phyloP scores from a whole-genome alignment of 1,140 invertebrate species.

The Cydia strobilella region DNA sequence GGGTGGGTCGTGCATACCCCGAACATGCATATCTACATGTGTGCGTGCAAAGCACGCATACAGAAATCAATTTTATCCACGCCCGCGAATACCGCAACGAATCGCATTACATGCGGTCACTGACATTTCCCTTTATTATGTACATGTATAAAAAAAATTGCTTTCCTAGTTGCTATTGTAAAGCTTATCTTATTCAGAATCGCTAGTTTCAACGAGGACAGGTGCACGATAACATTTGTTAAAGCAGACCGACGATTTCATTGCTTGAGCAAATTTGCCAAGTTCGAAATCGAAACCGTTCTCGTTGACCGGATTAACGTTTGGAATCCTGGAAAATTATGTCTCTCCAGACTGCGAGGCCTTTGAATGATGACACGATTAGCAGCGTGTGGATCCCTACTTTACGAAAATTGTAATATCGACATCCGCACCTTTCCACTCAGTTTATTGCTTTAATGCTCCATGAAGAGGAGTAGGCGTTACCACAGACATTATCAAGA shows the following conservation, averaged over 20 bases:
- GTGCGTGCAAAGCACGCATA: slow-evolving; percentile 27
- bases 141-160: slow-evolving; percentile 48
- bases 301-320: slow-evolving; percentile 15
- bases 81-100: slow-evolving; percentile 57
- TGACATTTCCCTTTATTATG: slow-evolving; percentile 61
- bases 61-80: slow-evolving; percentile 66
- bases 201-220: neutral
- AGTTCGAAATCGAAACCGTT: neutral
- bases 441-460: slow-evolving; percentile 5
- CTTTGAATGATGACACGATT: slow-evolving; percentile 49
- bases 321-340: slow-evolving; percentile 23
- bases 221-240: slow-evolving; percentile 1
- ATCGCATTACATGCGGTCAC: slow-evolving; percentile 66
- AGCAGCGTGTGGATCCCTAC: slow-evolving; percentile 31
- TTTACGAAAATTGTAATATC: neutral
- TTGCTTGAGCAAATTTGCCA: slow-evolving; percentile 11
- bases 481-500: neutral
- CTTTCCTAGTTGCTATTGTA: slow-evolving; percentile 16
- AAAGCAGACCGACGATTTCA: slow-evolving; percentile 5
- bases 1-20: slow-evolving; percentile 36
- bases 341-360: slow-evolving; percentile 11
- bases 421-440: slow-evolving; percentile 38
- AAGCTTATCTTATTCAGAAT: slow-evolving; percentile 1
- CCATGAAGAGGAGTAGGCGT: neutral
- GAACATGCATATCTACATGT: slow-evolving; percentile 38